Base-by-base conservation (phyloP, 2,797 vertebrate genomes). In the Thripadectes ignobilis region DNA sequence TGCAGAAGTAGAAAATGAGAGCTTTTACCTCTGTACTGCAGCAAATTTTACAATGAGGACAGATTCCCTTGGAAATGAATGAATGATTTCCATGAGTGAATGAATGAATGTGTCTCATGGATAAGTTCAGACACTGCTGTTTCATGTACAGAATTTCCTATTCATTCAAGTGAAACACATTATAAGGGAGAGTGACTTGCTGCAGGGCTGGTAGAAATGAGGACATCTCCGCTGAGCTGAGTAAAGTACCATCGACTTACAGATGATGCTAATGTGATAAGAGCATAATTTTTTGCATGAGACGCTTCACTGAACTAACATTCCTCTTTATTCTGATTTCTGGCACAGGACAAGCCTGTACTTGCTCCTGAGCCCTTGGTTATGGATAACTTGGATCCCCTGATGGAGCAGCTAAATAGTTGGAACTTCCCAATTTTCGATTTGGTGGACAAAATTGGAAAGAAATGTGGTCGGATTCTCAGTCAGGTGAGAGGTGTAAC, bases 341-440 rank as follows among this genome's bases (percentile, higher is more conserved):
- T 87, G 72, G 78, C 82, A 34, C 96, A 99, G 99, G 99, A 99
- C 93, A 99, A 99, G 85, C 98, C 99, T 29, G 93, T 99, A 91
- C 96, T 99, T 95, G 99, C 99, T 90, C 99, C 99, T 10, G 99
- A 99, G 93, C 99, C 99, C 6, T 97, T 99, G 92, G 85, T 99
- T 93, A 99, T 99, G 98, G 99, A 99, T 86, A 99, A 98, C 77
- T 95, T 99, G 91, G 99, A 99, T 90, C 97, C 98, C 34, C 93
- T 99, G 81, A 99, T 99, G 98, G 98, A 98, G 93, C 98, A 99
- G 90, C 97, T 99, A 89, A 99, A 99, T 98, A 99, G 98, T 86
- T 99, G 99, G 99, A 99, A 99, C 98, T 99, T 99, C 93, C 99
- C 99, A 38, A 99, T 99, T 97, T 99, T 99, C 97, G 98, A 97